Evolutionary conservation across 92 coral and sea anemone species (phyloP).

Genomic region (Porites cylindrica): DNA sequence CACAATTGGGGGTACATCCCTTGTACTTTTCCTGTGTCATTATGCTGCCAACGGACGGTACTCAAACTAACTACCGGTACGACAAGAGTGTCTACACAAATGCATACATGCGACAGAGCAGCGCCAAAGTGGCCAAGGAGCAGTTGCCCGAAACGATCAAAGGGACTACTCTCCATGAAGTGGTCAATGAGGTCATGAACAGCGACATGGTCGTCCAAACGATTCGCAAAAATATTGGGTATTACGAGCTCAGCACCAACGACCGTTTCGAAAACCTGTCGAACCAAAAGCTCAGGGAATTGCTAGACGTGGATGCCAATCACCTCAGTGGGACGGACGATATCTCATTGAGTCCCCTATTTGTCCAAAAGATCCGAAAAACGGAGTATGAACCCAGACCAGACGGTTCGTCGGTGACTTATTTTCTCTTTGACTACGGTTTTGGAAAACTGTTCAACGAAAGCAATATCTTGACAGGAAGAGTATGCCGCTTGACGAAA

Average conservation of each 20-base stretch:
- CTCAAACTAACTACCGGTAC: background rate
- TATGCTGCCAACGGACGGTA: background rate
- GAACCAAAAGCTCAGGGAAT: background rate
- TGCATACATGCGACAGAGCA: background rate
- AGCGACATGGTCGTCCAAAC: background rate
- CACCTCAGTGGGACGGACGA: constrained; percentile 13
- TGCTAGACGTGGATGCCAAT: background rate
- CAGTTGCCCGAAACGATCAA: background rate
- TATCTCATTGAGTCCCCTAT: background rate
- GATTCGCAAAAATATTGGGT: background rate
- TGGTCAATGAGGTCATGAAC: background rate
- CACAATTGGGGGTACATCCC: background rate
- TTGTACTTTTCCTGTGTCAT: background rate
- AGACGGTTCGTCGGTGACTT: background rate
- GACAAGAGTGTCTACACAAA: background rate
- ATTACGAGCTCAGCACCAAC: constrained; percentile 5
- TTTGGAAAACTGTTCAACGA: constrained; percentile 7
- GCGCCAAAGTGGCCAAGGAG: background rate
- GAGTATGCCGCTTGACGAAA: background rate
- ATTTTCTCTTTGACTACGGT: background rate
- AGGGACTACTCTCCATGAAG: background rate
- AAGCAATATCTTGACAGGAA: background rate
- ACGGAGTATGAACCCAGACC: background rate
- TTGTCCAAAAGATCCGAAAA: background rate
- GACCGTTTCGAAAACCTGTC: background rate